A percentile compares a stretch with the other conserved stretches of the same genome.
Evolutionary conservation across 2,113 vertebrate genomes (phyloP).

Genomic region (Thamnaconus septentrionalis): DNA sequence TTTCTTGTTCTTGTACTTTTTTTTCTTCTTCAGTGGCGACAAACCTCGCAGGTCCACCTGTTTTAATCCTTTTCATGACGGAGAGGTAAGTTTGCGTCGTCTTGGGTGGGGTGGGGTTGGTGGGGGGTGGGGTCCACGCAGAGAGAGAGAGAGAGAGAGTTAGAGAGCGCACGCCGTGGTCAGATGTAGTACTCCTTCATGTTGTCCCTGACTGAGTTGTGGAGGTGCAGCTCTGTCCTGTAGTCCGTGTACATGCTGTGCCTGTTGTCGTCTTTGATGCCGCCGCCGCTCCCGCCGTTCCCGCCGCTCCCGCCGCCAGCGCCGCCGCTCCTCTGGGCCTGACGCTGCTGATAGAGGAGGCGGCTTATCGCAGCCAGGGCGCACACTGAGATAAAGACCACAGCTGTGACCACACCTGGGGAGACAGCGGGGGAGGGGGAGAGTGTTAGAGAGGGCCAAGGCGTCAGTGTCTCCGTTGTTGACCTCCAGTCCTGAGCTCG

Average conservation of each 20-base stretch:
- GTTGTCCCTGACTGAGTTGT: conserved; percentile 88
- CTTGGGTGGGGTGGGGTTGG: too few species aligned
- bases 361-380: conserved; percentile 86
- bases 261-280: conserved; percentile 82
- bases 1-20: too few species aligned
- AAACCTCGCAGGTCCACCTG: conserved; percentile 35
- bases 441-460: not conserved
- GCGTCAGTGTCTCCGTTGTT: not conserved
- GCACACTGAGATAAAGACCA: conserved; percentile 89
- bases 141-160: not conserved
- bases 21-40: not conserved
- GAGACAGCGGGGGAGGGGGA: conserved; percentile 6
- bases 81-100: conserved; percentile 42
- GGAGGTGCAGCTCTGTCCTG: conserved; percentile 89
- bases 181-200: conserved; percentile 98
- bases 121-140: conserved; percentile 5
- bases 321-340: conserved; percentile 76
- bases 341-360: conserved; percentile 91
- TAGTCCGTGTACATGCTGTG: conserved; percentile 85
- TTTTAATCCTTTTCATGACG: conserved; percentile 14
- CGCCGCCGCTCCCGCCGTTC: conserved; percentile 74
- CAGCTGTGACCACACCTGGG: conserved; percentile 88
- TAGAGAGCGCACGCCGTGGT: conserved; percentile 36
- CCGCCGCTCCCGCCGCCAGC: conserved; percentile 79
- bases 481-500: not conserved